phyloP scores from a whole-genome alignment of 1,140 invertebrate genomes.

The Tetramorium alpestre region DNA sequence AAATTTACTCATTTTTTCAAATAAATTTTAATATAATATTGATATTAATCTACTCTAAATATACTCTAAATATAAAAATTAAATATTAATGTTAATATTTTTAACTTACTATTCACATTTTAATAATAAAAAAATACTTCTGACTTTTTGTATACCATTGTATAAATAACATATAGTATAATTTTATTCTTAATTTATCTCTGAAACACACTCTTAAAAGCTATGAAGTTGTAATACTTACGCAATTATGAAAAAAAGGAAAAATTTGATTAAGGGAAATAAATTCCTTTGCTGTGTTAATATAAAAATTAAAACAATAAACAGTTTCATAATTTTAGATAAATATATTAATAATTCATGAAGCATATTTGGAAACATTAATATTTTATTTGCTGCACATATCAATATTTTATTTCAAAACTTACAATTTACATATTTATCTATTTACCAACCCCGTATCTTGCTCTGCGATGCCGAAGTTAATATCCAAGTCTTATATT shows the following conservation, averaged over 20 bases:
- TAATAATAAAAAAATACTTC: no score
- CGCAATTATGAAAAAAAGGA: background rate
- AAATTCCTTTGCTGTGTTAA: background rate
- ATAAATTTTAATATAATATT: no score
- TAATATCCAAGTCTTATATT: conserved; percentile 89
- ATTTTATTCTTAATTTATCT: background rate
- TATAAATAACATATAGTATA: background rate
- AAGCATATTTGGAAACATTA: background rate
- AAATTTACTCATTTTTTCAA: no score
- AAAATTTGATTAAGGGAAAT: background rate
- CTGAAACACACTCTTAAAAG: background rate
- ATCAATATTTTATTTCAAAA: background rate
- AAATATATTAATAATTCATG: background rate
- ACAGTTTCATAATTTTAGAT: background rate
- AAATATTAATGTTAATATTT: no score
- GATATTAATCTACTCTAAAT: no score
- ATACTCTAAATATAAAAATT: no score
- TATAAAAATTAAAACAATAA: background rate
- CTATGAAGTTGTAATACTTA: background rate
- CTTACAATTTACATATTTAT: background rate
- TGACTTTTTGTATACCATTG: no score
- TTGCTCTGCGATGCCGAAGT: conserved; percentile 89
- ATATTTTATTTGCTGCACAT: conserved; percentile 1
- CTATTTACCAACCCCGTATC: conserved; percentile 86
- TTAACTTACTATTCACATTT: no score